Conservation (phyloP, 2,888 invertebrate species). For the Tenodera sinensis region DNA sequence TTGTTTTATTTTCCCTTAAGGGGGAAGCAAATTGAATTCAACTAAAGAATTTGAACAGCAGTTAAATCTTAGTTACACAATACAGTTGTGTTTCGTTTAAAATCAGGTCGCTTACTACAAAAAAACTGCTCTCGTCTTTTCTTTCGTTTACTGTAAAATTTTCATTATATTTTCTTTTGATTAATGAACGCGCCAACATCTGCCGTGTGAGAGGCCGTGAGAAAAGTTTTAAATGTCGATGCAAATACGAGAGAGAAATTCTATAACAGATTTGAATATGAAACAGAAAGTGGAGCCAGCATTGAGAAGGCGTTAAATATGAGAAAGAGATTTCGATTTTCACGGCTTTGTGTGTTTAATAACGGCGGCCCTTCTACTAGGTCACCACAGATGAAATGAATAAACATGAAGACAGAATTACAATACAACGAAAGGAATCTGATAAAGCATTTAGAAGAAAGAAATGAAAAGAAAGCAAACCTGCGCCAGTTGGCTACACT, state of each 20-base stretch:
- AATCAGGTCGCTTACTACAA: neutral
- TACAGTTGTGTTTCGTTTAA: too few relatives aligned
- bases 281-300: neutral
- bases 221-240: neutral
- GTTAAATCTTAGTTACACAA: too few relatives aligned
- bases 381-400: neutral
- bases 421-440: too few relatives aligned
- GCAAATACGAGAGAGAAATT: neutral
- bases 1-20: too few relatives aligned
- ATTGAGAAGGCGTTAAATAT: neutral
- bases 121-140: neutral
- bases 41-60: too few relatives aligned
- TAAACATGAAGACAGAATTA: neutral
- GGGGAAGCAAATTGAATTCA: too few relatives aligned
- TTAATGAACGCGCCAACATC: neutral
- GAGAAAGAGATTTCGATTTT: neutral
- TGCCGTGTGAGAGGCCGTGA: neutral
- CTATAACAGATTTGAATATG: neutral
- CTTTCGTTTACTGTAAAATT: neutral
- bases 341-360: neutral
- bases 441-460: too few relatives aligned
- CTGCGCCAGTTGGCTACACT: too few relatives aligned
- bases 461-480: too few relatives aligned
- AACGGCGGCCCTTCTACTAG: neutral
- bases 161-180: neutral